phyloP scores from a whole-genome alignment of 64 coral and sea anemone genomes.

The Acropora yongei region DNA sequence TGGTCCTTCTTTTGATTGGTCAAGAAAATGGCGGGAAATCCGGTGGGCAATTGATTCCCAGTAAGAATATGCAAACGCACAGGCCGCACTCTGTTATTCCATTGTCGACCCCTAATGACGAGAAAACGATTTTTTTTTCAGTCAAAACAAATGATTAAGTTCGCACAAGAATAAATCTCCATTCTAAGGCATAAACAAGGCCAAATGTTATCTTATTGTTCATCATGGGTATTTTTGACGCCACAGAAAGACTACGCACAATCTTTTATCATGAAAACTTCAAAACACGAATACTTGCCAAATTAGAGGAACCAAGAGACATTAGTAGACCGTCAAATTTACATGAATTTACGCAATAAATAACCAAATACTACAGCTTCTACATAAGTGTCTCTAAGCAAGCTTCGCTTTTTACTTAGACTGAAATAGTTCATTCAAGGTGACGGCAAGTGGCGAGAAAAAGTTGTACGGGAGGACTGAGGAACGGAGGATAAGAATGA shows the following conservation, averaged over 20 bases:
- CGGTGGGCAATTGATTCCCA: too few relatives aligned
- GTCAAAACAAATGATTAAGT: background rate
- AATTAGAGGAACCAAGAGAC: background rate
- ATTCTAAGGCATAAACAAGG: too few relatives aligned
- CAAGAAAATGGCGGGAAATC: background rate
- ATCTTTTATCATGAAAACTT: background rate
- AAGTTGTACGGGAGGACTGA: background rate
- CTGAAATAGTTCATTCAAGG: background rate
- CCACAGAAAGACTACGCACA: too few relatives aligned
- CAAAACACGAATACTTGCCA: background rate
- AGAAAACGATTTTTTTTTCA: background rate
- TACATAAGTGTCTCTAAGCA: background rate
- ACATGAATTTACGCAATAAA: conserved; percentile 38
- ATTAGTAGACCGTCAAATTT: background rate
- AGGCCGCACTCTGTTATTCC: too few relatives aligned
- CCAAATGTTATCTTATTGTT: too few relatives aligned
- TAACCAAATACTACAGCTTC: conserved; percentile 8
- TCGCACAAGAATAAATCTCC: background rate
- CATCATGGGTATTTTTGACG: too few relatives aligned
- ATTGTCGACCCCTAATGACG: too few relatives aligned
- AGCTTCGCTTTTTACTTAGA: background rate
- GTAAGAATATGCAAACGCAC: too few relatives aligned
- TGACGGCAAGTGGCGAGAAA: background rate
- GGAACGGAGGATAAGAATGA: too few relatives aligned
- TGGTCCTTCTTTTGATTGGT: background rate